Evolutionary conservation across 2,797 vertebrate species (phyloP), one percentile per base, ranked within the genome.

Genomic region (Poeciliopsis paucimaculata): DNA sequence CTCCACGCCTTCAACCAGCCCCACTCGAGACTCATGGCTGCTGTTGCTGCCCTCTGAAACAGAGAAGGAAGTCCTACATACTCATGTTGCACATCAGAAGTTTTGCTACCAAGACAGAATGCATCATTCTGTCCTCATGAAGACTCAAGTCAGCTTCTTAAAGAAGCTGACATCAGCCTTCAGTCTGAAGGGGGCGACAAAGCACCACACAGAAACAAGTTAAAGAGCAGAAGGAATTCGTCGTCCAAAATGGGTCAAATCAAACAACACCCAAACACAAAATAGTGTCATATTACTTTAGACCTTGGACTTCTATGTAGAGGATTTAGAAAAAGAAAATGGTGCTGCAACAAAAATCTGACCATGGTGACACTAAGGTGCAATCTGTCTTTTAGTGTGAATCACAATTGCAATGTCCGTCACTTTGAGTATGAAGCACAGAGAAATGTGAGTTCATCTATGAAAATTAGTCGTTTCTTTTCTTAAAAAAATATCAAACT

Each of bases 41-140:
- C 98, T 99, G 97, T 99, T 99, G 96, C 97, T 99, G 94, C 97
- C 96, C 93, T 98, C 98, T 99, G 97, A 93, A 41, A 64, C 51
- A 75, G 49, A 77, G 41, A 71, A 45, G 41, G 41, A n/a, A 43
- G 39, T 18, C 23, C 26, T 71, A 16, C 5, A 28, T 13, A 15
- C 66, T 43, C 23, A 43, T 3, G 10, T n/a, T 71, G 41, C 68
- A 71, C 26, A n/a, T 71, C 39, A 28, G 41, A 71, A 7, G 68
- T 15, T 45, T n/a, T 71, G 36, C 64, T 39, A 41, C 64, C 64
- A 41, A 41, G 64, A 5, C 28, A 45, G n/a, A 45, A 43, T n/a
- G 5, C 23, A 70, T 10, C 23, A n/a, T 70, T n/a, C 43, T n/a
- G 66, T 70, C 39, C 36, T 41, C 41, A 45, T 70, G 12, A 71